Conservation (phyloP, 2,797 vertebrate genomes). For the Crocodylus rhombifer region DNA sequence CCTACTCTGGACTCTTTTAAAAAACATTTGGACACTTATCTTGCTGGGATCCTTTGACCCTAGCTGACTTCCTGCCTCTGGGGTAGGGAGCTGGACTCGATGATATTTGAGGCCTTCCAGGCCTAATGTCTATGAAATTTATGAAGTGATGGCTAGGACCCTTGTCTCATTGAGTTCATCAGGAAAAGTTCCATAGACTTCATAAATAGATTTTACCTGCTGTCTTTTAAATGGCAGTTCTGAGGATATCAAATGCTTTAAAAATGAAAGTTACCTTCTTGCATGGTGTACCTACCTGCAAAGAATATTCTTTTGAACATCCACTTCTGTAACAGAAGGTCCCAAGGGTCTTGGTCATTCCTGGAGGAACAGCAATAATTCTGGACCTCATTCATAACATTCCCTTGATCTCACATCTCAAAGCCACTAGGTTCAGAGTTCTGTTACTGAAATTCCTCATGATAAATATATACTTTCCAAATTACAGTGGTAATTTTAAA, state of each 20-base stretch:
- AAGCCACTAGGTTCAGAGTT: background rate
- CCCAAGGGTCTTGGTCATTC: too few species aligned
- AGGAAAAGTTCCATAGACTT: background rate
- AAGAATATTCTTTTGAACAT: background rate
- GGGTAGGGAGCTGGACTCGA: too few species aligned
- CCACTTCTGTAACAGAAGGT: background rate
- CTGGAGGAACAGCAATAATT: background rate
- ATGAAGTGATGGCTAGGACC: background rate
- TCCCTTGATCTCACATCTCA: background rate
- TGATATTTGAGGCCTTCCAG: too few species aligned
- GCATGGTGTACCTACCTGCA: too few species aligned
- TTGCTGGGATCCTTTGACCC: too few species aligned
- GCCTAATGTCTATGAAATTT: too few species aligned
- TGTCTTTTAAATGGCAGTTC: background rate
- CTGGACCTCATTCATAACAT: background rate
- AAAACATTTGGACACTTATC: too few species aligned
- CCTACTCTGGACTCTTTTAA: too few species aligned
- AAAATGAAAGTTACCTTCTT: too few species aligned
- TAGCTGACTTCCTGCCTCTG: too few species aligned
- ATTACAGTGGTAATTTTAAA: conserved; percentile 8
- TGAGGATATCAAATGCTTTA: background rate
- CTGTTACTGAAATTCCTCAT: background rate
- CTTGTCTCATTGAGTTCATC: background rate
- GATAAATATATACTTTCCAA: background rate
- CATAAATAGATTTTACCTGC: background rate